These are phyloP conservation scores for Hedya salicella DNA, from an alignment of 2,888 invertebrate species.

Conservation along the genomic window DNA sequence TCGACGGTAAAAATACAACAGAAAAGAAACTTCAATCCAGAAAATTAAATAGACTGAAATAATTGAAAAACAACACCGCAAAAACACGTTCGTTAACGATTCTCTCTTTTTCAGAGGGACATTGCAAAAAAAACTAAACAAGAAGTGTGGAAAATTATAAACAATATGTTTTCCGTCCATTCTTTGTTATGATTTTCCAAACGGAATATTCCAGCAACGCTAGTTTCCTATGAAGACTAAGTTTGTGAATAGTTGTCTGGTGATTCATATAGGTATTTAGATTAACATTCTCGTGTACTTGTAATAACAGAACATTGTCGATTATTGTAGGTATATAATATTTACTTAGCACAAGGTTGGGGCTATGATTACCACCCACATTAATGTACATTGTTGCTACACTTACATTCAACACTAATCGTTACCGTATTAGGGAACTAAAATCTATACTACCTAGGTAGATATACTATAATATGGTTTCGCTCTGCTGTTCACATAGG, in stretches of 20 bases:
- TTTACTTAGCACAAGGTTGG: slow-evolving; percentile 11
- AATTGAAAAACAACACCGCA: slow-evolving; percentile 14
- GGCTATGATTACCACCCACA: slow-evolving; percentile 2
- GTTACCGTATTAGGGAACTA: not conserved
- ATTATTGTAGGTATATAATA: not conserved
- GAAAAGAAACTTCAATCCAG: too few relatives aligned
- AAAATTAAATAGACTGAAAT: not conserved
- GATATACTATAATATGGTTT: too few relatives aligned
- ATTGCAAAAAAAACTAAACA: slow-evolving; percentile 17
- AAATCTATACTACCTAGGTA: not conserved
- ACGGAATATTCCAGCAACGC: not conserved
- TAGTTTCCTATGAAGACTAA: slow-evolving; percentile 1
- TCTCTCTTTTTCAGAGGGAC: not conserved
- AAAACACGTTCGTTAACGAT: slow-evolving; percentile 13
- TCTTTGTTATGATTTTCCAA: slow-evolving; percentile 26
- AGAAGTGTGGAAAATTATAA: slow-evolving; percentile 12
- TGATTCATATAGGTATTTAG: slow-evolving; percentile 9
- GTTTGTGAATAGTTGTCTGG: slow-evolving; percentile 17
- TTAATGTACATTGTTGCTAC: not conserved
- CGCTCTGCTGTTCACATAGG: too few relatives aligned
- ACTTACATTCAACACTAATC: not conserved
- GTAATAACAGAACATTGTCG: not conserved
- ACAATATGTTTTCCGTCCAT: slow-evolving; percentile 28
- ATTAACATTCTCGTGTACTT: not conserved
- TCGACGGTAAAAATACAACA: too few relatives aligned